Evolutionary conservation across 2,113 vertebrate genomes (phyloP), one percentile per base, ranked within the genome.

Genomic region (Puffinus mauretanicus): DNA sequence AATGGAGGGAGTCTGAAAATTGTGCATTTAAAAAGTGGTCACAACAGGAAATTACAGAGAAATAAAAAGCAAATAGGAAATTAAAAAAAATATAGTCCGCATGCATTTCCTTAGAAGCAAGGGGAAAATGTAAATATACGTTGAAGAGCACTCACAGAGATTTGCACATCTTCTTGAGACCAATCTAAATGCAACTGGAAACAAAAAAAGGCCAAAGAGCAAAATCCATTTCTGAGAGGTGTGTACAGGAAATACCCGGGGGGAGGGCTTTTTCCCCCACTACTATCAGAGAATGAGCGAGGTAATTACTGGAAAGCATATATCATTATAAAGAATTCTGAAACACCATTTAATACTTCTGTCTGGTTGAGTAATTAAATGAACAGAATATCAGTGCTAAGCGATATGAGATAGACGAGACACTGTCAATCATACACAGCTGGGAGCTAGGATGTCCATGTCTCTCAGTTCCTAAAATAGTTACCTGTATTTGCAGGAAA

Each of bases 281-380:
- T 88, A 7, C n/a, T 82, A 8, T 58, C 13, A 24, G 51, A 49
- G 75, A 60, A 67, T 3, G 30, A 46, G 36, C 5, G 4, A 79
- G 54, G 24, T 79, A 91, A 75, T 81, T 92, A 92, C 88, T 94
- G 80, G 88, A 95, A 90, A 93, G 79, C 61, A 44, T 65, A 38
- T 55, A 73, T 60, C 4, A 1, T 76, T 67, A 90, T 88, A 86
- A 69, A 88, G 94, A 86, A 69, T 76, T 82, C 58, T 65, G 86
- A 94, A 94, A 71, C 34, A 40, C 26, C n/a, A 54, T 92, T 94
- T 91, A 83, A 88, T 94, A 77, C 47, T 92, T 90, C 69, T 96
- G 85, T 89, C 82, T 92, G 79, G 24, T 71, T 64, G 82, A 93
- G 52, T 86, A 93, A 86, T 91, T 89, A 96, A 93, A 94, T 65